These are phyloP conservation scores for Smittia sp. DNA, from an alignment of 2,888 invertebrate species.

Conservation along the genomic window DNA sequence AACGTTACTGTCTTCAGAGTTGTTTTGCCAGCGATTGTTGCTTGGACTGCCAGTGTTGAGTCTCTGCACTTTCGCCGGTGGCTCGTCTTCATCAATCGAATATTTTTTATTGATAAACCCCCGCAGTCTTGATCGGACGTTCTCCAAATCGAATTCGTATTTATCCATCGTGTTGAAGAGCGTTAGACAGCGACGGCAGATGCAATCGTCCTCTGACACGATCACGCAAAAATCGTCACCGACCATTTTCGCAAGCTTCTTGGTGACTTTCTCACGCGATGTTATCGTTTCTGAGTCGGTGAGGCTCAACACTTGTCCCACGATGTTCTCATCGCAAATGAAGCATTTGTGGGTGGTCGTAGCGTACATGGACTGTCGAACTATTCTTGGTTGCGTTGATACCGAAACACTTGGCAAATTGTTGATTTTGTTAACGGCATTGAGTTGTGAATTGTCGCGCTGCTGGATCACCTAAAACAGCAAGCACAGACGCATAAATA, in stretches of 20 bases:
- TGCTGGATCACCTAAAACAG: slow-evolving; percentile 33
- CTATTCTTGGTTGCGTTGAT: slow-evolving; percentile 53
- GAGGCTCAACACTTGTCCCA: slow-evolving; percentile 48
- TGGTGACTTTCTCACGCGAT: slow-evolving; percentile 54
- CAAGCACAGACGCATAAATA: neutral
- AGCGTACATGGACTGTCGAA: slow-evolving; percentile 47
- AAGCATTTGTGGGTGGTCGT: slow-evolving; percentile 48
- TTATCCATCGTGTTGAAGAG: slow-evolving; percentile 55
- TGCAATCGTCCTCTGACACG: slow-evolving; percentile 54
- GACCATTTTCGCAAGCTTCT: slow-evolving; percentile 55
- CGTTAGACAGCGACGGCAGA: slow-evolving; percentile 54
- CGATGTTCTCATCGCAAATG: slow-evolving; percentile 52
- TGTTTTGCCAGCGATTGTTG: slow-evolving; percentile 29
- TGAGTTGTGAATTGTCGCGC: slow-evolving; percentile 47
- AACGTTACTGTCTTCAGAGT: neutral
- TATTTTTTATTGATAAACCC: slow-evolving; percentile 53
- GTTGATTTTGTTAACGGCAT: slow-evolving; percentile 53
- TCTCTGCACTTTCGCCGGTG: slow-evolving; percentile 52
- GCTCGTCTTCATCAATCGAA: slow-evolving; percentile 49
- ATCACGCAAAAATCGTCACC: slow-evolving; percentile 56
- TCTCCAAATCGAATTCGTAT: slow-evolving; percentile 54
- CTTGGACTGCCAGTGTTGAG: slow-evolving; percentile 44
- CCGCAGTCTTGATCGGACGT: slow-evolving; percentile 51
- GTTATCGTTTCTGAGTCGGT: slow-evolving; percentile 52
- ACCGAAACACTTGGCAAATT: slow-evolving; percentile 54